phyloP scores from a whole-genome alignment of 2,797 vertebrate genomes.

The Capromys pilorides region DNA sequence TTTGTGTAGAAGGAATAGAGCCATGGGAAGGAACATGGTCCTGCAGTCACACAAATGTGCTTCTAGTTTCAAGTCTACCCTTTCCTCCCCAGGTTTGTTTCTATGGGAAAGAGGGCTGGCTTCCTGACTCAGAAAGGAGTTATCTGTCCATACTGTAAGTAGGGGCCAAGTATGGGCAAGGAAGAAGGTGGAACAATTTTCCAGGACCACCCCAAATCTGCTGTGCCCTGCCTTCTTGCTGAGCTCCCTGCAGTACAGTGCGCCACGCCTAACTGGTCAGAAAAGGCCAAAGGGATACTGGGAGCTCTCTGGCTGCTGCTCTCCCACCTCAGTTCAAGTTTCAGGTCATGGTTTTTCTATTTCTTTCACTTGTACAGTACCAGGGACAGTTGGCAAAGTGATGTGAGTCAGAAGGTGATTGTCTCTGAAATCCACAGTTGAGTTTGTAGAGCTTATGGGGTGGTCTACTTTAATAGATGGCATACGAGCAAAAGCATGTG shows the following conservation, averaged over 20 bases:
- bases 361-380: background rate
- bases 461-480: background rate
- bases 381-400: background rate
- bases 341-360: no score
- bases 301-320: background rate
- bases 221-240: accelerated
- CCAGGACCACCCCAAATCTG: background rate
- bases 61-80: background rate
- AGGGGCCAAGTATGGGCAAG: background rate
- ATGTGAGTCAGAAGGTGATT: background rate
- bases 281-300: background rate
- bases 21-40: background rate
- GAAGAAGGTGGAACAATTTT: background rate
- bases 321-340: background rate
- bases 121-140: background rate
- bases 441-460: background rate
- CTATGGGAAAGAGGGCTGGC: background rate
- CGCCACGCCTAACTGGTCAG: no score
- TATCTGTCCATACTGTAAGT: background rate
- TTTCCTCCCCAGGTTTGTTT: background rate
- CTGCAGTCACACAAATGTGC: background rate
- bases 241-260: background rate
- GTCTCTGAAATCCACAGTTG: background rate
- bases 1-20: background rate
- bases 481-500: background rate